Evolutionary conservation across 1,140 invertebrate genomes (phyloP), one percentile per base, ranked within the genome.

Genomic region (Propsilocerus akamusi): DNA sequence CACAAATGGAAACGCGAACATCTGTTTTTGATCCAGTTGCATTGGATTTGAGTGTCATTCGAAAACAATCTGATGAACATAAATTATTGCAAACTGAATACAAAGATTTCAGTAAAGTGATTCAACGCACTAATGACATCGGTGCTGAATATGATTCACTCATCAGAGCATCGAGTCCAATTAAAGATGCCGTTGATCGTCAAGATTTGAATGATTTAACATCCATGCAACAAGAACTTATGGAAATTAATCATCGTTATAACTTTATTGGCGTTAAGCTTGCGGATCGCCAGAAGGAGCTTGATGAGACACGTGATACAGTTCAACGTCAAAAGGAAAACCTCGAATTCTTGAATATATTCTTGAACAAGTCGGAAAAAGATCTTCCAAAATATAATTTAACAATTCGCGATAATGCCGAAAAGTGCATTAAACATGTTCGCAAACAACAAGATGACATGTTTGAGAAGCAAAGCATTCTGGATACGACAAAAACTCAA

Each of bases 161-260:
- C 37, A 70, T 83, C 1, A 74, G 80, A 41, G 78, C 81, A 1
- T 85, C 89, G 49, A 85, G 81, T 51, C 83, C 81, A 2, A 71
- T 75, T 0, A 73, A 76, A 73, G 53, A 75, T 58, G 52, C 76
- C 51, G 64, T 75, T n/a, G 73, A 75, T 54, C 87, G 84, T 62
- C 84, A 86, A 0, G 82, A 90, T 68, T 68, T 90, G 41, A 56
- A 63, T 68, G 91, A 96, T 64, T 60, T 91, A 52, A 87, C 86
- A 23, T 86, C 84, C 37, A 80, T 94, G n/a, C 90, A 96, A 61
- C 88, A 92, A 60, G 89, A 96, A 60, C 64, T 97, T 28, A 81
- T 83, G 6, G 91, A 96, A 66, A 90, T 95, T 57, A 95, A 93
- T 68, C 90, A 94, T 67, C 75, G 92, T 26, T 97, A 96, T 65